Conservation (phyloP, 2,113 vertebrate genomes). For the Pachycephala philippinensis region DNA sequence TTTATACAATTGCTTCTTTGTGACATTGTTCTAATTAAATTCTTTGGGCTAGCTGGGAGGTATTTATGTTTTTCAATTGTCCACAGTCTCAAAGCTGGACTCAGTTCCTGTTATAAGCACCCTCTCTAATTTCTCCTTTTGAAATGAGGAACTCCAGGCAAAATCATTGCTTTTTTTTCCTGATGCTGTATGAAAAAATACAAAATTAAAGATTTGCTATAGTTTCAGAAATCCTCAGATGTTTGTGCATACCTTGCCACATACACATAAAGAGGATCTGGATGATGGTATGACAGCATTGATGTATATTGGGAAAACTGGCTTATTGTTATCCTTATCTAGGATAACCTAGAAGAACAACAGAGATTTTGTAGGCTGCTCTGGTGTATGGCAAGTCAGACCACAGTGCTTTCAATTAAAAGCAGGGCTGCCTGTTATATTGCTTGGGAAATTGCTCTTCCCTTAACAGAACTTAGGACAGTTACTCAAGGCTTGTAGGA, state of each 20-base stretch:
- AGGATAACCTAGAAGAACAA: background rate
- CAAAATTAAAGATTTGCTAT: background rate
- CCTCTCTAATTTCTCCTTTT: background rate
- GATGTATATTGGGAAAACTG: background rate
- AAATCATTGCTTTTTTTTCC: background rate
- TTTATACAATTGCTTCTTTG: background rate
- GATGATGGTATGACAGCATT: background rate
- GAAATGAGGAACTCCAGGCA: background rate
- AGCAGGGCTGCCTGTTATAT: background rate
- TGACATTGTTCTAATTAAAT: background rate
- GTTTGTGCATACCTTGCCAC: background rate
- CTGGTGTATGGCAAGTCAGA: background rate
- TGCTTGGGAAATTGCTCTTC: background rate
- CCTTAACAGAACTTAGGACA: background rate
- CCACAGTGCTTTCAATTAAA: background rate
- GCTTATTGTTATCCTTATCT: background rate
- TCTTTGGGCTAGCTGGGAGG: background rate
- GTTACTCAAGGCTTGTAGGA: background rate
- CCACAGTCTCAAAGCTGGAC: background rate
- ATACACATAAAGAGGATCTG: background rate
- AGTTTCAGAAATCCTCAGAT: background rate
- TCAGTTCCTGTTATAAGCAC: background rate
- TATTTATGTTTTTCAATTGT: background rate
- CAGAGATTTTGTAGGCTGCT: background rate
- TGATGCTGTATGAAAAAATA: background rate